phyloP scores from a whole-genome alignment of 1,140 invertebrate species.

The Penaeus chinensis region DNA sequence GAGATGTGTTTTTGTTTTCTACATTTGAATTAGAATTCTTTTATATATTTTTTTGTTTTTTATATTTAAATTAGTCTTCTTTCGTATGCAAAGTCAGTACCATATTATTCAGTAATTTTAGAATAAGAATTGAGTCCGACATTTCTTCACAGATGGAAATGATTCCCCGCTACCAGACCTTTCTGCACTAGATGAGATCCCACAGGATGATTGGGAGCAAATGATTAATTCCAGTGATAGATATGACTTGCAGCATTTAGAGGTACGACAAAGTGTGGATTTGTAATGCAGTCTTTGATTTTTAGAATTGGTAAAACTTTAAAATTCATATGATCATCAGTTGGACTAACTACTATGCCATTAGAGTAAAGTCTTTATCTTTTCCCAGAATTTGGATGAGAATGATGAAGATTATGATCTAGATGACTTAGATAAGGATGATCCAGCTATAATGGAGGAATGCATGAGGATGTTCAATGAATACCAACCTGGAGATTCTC shows the following conservation, averaged over 20 bases:
- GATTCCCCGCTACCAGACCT: constrained; percentile 60
- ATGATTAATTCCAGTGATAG: constrained; percentile 19
- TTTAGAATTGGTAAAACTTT: not conserved
- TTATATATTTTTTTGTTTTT: too few species aligned
- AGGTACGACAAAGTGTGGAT: not conserved
- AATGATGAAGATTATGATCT: constrained; percentile 19
- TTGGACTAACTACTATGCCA: not conserved
- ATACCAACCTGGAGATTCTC: constrained; percentile 63
- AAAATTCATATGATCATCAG: not conserved
- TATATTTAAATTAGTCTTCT: too few species aligned
- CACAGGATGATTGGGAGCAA: constrained; percentile 60
- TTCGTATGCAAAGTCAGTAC: too few species aligned
- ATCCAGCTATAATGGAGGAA: constrained; percentile 77
- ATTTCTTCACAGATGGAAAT: constrained; percentile 5
- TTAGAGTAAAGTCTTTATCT: not conserved
- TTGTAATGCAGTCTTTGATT: not conserved
- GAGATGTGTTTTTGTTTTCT: too few species aligned
- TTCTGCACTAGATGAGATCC: constrained; percentile 60
- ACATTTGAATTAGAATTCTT: too few species aligned
- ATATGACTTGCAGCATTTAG: constrained; percentile 13
- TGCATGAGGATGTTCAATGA: constrained; percentile 81
- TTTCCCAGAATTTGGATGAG: not conserved
- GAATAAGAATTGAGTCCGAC: too few species aligned
- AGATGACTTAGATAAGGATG: constrained; percentile 69
- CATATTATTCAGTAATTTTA: too few species aligned